Conservation (phyloP, 2,113 vertebrate species). For the Pseudois nayaur region DNA sequence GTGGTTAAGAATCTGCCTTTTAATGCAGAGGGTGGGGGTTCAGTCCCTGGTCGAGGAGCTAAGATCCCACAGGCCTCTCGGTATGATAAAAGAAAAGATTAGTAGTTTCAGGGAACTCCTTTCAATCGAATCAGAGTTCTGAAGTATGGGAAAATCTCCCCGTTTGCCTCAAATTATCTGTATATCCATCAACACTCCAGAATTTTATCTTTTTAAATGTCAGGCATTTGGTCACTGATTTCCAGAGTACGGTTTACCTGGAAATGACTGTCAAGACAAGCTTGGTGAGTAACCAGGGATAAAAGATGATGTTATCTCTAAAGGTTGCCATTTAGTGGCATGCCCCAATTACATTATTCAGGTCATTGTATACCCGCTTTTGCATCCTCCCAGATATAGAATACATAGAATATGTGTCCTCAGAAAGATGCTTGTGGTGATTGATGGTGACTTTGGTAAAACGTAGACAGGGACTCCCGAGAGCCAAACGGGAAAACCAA, state of each 20-base stretch:
- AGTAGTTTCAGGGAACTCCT: background rate
- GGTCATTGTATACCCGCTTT: constrained; percentile 68
- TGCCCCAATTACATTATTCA: constrained; percentile 67
- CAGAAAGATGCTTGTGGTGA: constrained; percentile 48
- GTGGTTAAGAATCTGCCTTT: background rate
- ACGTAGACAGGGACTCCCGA: background rate
- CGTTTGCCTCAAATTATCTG: background rate
- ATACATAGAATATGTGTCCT: constrained; percentile 41
- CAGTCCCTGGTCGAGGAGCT: background rate
- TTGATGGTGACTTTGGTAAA: constrained; percentile 13
- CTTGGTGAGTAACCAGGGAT: constrained; percentile 47
- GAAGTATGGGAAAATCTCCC: background rate
- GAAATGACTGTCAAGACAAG: constrained; percentile 49
- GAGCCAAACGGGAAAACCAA: background rate
- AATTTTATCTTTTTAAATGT: constrained; percentile 42
- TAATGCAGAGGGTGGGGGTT: background rate
- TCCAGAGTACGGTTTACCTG: constrained; percentile 36
- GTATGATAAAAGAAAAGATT: background rate
- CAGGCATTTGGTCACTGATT: constrained; percentile 19
- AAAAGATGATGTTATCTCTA: constrained; percentile 52
- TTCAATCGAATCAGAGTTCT: background rate
- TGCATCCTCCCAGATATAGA: constrained; percentile 46
- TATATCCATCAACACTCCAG: background rate
- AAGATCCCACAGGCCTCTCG: background rate
- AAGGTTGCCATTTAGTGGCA: constrained; percentile 57